These are phyloP conservation scores for Monomorium pharaonis DNA, from an alignment of 1,140 invertebrate genomes.

Conservation along the genomic window DNA sequence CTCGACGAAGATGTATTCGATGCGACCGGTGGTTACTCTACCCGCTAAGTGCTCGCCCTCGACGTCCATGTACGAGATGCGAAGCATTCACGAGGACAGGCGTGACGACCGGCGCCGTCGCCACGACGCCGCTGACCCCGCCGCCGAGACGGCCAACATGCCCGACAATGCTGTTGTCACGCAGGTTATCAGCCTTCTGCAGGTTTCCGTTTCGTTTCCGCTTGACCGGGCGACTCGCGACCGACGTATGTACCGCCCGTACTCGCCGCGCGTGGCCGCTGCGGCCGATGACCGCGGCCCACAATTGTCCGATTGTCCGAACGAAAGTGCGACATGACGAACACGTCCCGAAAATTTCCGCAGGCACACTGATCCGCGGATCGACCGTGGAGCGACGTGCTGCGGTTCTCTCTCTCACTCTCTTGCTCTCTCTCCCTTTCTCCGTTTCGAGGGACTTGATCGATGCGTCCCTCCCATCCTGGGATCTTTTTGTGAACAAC, in stretches of 20 bases:
- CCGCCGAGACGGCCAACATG: slow-evolving; percentile 51
- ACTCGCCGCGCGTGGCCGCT: slow-evolving; percentile 17
- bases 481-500: not conserved
- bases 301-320: not conserved
- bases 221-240: not conserved
- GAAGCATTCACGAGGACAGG: slow-evolving; percentile 85
- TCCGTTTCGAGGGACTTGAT: slow-evolving; percentile 78
- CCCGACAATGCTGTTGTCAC: slow-evolving; percentile 86
- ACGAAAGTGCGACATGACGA: slow-evolving; percentile 71
- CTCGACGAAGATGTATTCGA: slow-evolving; percentile 85
- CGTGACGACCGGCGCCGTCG: too few relatives aligned
- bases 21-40: slow-evolving; percentile 85
- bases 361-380: slow-evolving; percentile 80
- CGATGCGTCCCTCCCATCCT: slow-evolving; percentile 74
- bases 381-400: slow-evolving; percentile 79
- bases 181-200: slow-evolving; percentile 90
- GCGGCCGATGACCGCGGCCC: slow-evolving; percentile 38
- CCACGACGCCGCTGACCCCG: not conserved
- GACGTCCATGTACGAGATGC: slow-evolving; percentile 88
- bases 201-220: slow-evolving; percentile 86
- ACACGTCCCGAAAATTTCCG: slow-evolving; percentile 81
- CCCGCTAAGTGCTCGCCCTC: slow-evolving; percentile 83
- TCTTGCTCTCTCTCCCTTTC: not conserved
- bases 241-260: slow-evolving; percentile 3
- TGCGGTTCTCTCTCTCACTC: slow-evolving; percentile 23